These are phyloP conservation scores for Polietes domitor DNA, from an alignment of 2,888 invertebrate genomes.

Conservation along the genomic window DNA sequence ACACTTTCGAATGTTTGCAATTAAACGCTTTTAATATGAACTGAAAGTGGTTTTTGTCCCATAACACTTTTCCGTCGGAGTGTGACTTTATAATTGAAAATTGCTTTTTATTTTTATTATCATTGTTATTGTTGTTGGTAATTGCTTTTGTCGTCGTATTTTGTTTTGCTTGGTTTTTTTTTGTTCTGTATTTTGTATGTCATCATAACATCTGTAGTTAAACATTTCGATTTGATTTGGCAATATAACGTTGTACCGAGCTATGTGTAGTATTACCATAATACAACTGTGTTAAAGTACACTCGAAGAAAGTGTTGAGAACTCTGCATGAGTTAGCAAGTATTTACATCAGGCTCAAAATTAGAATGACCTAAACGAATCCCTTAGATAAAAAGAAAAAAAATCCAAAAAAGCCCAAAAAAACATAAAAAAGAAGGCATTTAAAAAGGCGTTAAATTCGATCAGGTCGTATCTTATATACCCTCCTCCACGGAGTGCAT, in stretches of 20 bases:
- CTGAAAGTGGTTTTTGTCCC: not conserved
- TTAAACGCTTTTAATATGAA: not conserved
- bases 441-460: no score
- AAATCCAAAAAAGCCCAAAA: no score
- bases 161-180: no score
- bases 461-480: no score
- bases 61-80: not conserved
- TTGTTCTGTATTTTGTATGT: not conserved
- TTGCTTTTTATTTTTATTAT: conserved; percentile 29
- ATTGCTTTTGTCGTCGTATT: not conserved
- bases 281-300: not conserved
- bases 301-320: not conserved
- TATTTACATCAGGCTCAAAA: no score
- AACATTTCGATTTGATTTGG: conserved; percentile 1
- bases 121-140: conserved; percentile 17
- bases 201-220: conserved; percentile 10
- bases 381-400: no score
- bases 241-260: not conserved
- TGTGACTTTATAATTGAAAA: conserved; percentile 50
- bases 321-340: no score
- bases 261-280: not conserved
- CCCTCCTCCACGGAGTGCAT: no score
- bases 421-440: no score
- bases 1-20: not conserved
- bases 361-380: no score